A percentile compares a stretch with the other conserved stretches of the same genome.
Conservation (phyloP, 1,140 invertebrate species). For the Bombyx mori region DNA sequence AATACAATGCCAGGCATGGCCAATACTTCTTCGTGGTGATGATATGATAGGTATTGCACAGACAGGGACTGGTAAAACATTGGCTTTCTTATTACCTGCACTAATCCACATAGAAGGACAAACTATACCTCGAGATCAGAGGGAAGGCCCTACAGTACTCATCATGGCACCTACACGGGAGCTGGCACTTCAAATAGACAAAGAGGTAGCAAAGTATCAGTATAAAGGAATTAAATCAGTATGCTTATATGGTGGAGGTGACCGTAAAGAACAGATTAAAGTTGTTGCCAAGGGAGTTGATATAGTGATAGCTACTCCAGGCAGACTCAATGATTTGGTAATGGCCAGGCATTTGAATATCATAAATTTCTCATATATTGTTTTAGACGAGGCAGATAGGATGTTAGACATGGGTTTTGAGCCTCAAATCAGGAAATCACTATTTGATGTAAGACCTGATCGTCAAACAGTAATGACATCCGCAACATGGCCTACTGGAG, state of each 20-base stretch:
- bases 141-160: constrained; percentile 87
- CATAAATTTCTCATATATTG: constrained; percentile 85
- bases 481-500: constrained; percentile 91
- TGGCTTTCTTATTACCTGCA: constrained; percentile 92
- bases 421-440: constrained; percentile 86
- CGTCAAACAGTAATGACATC: constrained; percentile 89
- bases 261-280: constrained; percentile 81
- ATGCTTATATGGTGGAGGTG: constrained; percentile 91
- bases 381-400: constrained; percentile 93
- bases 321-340: constrained; percentile 87
- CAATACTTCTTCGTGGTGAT: constrained; percentile 85
- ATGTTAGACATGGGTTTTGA: constrained; percentile 93
- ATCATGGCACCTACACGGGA: constrained; percentile 93
- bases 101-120: constrained; percentile 92
- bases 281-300: constrained; percentile 81
- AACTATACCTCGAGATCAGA: constrained; percentile 74
- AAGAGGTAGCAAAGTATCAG: constrained; percentile 89
- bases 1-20: constrained; percentile 94
- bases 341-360: constrained; percentile 78
- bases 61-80: constrained; percentile 91
- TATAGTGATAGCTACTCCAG: constrained; percentile 92
- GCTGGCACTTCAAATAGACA: constrained; percentile 91
- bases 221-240: constrained; percentile 87
- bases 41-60: constrained; percentile 96
- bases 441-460: constrained; percentile 84